phyloP scores from a whole-genome alignment of 2,888 invertebrate species.

The Melipona beecheii region DNA sequence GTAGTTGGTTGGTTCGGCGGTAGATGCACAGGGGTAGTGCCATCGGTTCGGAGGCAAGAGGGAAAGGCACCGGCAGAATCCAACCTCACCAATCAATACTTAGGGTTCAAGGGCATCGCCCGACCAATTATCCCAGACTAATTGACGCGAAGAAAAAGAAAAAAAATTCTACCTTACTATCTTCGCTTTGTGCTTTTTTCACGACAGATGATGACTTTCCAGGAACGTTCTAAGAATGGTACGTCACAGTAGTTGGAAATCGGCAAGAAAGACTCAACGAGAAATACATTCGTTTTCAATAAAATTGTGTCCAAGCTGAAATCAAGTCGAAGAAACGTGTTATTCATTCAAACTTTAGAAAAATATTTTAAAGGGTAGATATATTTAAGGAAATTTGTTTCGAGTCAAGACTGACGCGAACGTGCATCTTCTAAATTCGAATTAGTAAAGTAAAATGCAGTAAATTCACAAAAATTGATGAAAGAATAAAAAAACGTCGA shows the following conservation, averaged over 20 bases:
- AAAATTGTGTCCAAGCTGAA: neutral
- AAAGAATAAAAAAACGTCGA: neutral
- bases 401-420: no score
- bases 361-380: no score
- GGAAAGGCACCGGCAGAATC: constrained; percentile 79
- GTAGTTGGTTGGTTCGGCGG: constrained; percentile 71
- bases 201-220: no score
- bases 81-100: constrained; percentile 83
- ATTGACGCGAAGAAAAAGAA: constrained; percentile 75
- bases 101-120: constrained; percentile 84
- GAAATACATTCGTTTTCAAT: neutral
- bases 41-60: constrained; percentile 75
- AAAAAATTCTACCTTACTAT: constrained; percentile 61
- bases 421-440: neutral
- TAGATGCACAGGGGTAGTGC: constrained; percentile 74
- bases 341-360: neutral
- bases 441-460: neutral
- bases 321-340: neutral
- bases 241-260: neutral
- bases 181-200: constrained; percentile 39
- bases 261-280: neutral
- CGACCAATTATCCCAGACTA: constrained; percentile 83
- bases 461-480: neutral
- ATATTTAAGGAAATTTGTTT: neutral
- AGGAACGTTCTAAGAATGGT: neutral